Conservation (phyloP, 30 jellyfish, hydroid and myxozoan genomes). For the Euphysa ruthae region DNA sequence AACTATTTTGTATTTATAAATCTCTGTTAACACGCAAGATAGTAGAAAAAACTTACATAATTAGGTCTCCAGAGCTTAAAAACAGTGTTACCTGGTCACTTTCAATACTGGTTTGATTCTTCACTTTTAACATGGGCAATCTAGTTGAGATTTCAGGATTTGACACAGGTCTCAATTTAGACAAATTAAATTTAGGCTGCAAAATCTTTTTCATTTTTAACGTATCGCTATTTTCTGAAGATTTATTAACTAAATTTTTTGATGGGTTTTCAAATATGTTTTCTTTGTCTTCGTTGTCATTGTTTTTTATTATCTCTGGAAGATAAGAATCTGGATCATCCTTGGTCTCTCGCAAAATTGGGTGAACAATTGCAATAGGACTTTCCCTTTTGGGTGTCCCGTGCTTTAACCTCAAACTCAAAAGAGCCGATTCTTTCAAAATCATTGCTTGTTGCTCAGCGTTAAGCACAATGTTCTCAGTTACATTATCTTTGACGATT, state of each 20-base stretch:
- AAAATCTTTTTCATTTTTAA: conserved; percentile 4
- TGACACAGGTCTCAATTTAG: conserved; percentile 13
- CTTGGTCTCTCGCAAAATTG: conserved; percentile 23
- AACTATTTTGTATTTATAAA: no score
- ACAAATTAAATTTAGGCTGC: conserved; percentile 15
- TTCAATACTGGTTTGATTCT: not conserved
- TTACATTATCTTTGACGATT: conserved; percentile 44
- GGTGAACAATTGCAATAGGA: conserved; percentile 86
- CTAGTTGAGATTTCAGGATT: conserved; percentile 5
- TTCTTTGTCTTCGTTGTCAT: not conserved
- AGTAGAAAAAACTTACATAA: no score
- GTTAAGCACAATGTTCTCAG: conserved; percentile 33
- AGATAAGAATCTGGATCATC: not conserved
- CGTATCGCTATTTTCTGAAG: not conserved
- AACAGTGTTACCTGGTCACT: no score
- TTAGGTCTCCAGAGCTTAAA: no score
- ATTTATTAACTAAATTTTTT: not conserved
- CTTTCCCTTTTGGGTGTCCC: conserved; percentile 35
- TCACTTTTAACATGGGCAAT: conserved; percentile 12
- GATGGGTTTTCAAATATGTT: not conserved
- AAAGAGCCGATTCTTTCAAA: conserved; percentile 15
- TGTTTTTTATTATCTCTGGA: not conserved
- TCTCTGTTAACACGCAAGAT: no score
- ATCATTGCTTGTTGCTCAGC: conserved; percentile 39
- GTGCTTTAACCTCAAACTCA: conserved; percentile 25